Conservation (phyloP, 2,888 invertebrate species). For the Drosophila recens region DNA sequence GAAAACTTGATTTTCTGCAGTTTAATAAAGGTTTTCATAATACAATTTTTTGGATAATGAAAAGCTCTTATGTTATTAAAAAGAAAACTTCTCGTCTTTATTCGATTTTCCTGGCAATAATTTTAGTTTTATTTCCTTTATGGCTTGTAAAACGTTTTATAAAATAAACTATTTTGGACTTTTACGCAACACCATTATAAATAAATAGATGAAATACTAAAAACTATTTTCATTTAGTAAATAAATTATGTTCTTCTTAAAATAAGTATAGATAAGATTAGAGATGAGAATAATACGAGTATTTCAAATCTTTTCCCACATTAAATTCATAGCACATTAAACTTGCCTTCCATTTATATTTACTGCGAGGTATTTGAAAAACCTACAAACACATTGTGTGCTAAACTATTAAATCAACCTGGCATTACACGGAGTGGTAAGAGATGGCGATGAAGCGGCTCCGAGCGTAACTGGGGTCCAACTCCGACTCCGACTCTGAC, state of each 20-base stretch:
- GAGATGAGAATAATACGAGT: neutral
- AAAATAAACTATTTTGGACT: too few relatives aligned
- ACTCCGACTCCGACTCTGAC: constrained; percentile 7
- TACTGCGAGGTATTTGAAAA: constrained; percentile 44
- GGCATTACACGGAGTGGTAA: constrained; percentile 7
- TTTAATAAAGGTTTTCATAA: too few relatives aligned
- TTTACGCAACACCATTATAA: too few relatives aligned
- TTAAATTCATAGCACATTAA: neutral
- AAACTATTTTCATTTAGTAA: too few relatives aligned
- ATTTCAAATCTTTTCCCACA: neutral
- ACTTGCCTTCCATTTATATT: neutral
- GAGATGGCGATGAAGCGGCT: constrained; percentile 38
- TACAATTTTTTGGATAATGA: too few relatives aligned
- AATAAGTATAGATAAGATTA: neutral
- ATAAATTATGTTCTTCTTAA: neutral
- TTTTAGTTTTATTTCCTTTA: too few relatives aligned
- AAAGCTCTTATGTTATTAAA: too few relatives aligned
- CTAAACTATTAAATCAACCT: constrained; percentile 74
- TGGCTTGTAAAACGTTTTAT: too few relatives aligned
- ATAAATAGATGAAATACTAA: too few relatives aligned
- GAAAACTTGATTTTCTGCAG: too few relatives aligned
- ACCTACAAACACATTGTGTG: constrained; percentile 78
- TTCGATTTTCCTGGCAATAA: too few relatives aligned
- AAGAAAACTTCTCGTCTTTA: too few relatives aligned
- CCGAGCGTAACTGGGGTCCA: constrained; percentile 18